phyloP scores from a whole-genome alignment of 92 coral and sea anemone species.

The Actinernus sp. region DNA sequence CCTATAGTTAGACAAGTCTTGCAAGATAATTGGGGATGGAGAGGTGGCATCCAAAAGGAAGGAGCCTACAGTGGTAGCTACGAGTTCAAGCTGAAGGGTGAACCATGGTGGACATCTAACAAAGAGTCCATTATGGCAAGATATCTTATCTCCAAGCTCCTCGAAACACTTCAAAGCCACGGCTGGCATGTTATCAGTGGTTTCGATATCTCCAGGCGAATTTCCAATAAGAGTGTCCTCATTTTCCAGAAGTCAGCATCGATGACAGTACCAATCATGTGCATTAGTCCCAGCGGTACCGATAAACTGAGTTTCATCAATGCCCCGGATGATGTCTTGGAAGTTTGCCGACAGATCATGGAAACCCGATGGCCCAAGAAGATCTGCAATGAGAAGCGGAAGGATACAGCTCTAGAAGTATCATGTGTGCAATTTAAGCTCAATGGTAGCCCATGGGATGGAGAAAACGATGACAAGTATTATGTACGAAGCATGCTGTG shows the following conservation, averaged over 20 bases:
- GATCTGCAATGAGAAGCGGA: background rate
- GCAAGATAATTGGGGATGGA: constrained; percentile 29
- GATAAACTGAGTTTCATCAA: constrained; percentile 67
- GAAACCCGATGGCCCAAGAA: constrained; percentile 11
- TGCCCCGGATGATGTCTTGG: constrained; percentile 40
- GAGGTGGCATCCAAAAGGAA: constrained; percentile 63
- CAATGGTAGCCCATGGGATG: constrained; percentile 68
- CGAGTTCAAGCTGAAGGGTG: constrained; percentile 75
- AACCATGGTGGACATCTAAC: constrained; percentile 78
- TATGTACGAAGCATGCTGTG: constrained; percentile 42
- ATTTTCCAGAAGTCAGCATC: constrained; percentile 63
- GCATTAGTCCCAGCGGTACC: constrained; percentile 56
- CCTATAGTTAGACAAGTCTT: constrained; percentile 52
- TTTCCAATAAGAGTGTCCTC: constrained; percentile 53
- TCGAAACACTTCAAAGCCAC: constrained; percentile 68
- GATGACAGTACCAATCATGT: constrained; percentile 54
- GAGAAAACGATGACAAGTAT: constrained; percentile 32
- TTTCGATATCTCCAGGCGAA: constrained; percentile 53
- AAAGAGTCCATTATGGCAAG: constrained; percentile 78
- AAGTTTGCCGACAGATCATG: constrained; percentile 18
- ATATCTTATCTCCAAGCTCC: constrained; percentile 65
- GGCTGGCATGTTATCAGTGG: constrained; percentile 75
- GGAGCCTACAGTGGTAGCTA: constrained; percentile 53
- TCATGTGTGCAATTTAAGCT: constrained; percentile 48
- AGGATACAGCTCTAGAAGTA: constrained; percentile 4